Evolutionary conservation across 1,140 invertebrate genomes (phyloP).

Genomic region (Plodia interpunctella): DNA sequence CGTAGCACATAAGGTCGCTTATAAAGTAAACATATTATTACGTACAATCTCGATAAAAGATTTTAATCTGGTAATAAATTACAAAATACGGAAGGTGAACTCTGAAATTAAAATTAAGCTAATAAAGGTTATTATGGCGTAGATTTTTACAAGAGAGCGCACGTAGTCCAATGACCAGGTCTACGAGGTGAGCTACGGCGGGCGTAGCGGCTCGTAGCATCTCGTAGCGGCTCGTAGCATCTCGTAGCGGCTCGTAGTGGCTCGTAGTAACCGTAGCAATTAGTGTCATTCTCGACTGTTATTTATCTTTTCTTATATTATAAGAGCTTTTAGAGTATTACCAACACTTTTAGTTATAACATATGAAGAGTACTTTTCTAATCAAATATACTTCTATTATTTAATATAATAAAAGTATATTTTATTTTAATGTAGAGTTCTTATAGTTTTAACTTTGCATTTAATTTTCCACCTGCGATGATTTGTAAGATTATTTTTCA

Average conservation of each 20-base stretch:
- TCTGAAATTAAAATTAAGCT: background rate
- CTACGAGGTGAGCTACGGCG: slow-evolving; percentile 32
- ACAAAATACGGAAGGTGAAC: background rate
- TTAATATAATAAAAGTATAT: too few relatives aligned
- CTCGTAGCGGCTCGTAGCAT: slow-evolving; percentile 19
- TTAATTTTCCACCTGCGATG: too few relatives aligned
- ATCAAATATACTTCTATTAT: too few relatives aligned
- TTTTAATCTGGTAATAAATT: slow-evolving; percentile 1
- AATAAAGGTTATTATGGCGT: background rate
- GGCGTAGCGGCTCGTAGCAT: slow-evolving; percentile 22
- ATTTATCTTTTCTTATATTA: slow-evolving; percentile 21
- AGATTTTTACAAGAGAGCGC: slow-evolving; percentile 8
- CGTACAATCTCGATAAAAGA: background rate
- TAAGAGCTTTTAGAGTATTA: background rate
- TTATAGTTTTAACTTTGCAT: too few relatives aligned
- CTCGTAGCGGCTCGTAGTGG: background rate
- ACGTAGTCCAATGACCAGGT: slow-evolving; percentile 25
- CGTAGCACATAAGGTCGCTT: slow-evolving; percentile 32
- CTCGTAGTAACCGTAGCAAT: slow-evolving; percentile 46
- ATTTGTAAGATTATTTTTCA: too few relatives aligned
- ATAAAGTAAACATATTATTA: slow-evolving; percentile 43
- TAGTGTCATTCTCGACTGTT: slow-evolving; percentile 41
- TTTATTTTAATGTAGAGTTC: too few relatives aligned
- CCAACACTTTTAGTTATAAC: too few relatives aligned
- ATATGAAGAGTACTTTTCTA: too few relatives aligned